These are phyloP conservation scores for Petrolisthes cinctipes DNA, from an alignment of 2,888 invertebrate genomes.

Conservation along the genomic window DNA sequence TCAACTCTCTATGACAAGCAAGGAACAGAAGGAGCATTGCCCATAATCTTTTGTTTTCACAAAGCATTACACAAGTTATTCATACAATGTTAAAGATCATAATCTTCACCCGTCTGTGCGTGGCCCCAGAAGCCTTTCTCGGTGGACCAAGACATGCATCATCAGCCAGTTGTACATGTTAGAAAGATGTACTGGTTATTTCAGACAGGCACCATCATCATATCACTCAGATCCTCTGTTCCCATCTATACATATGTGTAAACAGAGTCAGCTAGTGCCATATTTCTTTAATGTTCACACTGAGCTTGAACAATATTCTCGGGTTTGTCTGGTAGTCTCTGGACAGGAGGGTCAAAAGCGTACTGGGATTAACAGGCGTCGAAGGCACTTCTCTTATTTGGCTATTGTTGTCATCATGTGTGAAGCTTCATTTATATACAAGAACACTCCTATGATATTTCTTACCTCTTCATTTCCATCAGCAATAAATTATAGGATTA, in stretches of 20 bases:
- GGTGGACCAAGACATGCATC: constrained; percentile 56
- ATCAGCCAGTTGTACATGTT: constrained; percentile 36
- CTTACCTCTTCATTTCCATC: background rate
- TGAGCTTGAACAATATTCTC: background rate
- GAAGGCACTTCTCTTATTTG: constrained; percentile 15
- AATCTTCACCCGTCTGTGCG: constrained; percentile 48
- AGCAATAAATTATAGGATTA: constrained; percentile 5
- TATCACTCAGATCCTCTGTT: constrained; percentile 39
- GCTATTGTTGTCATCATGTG: constrained; percentile 38
- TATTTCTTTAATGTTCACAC: constrained; percentile 3
- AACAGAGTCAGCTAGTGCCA: constrained; percentile 5
- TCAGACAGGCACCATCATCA: constrained; percentile 37
- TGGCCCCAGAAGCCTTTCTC: constrained; percentile 46
- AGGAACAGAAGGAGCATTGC: constrained; percentile 30
- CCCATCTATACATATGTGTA: constrained; percentile 4
- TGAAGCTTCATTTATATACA: constrained; percentile 17
- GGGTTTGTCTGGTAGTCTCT: background rate
- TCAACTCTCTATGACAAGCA: background rate
- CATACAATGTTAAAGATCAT: constrained; percentile 35
- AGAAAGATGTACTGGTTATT: constrained; percentile 32
- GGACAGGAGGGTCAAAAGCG: background rate
- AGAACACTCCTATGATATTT: background rate
- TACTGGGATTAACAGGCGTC: constrained; percentile 39
- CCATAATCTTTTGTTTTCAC: constrained; percentile 43
- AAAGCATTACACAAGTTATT: constrained; percentile 41